Percentiles rank a stretch among this genome's conserved stretches.
phyloP scores from a whole-genome alignment of 2,797 vertebrate genomes.

The Lagodon rhomboides region DNA sequence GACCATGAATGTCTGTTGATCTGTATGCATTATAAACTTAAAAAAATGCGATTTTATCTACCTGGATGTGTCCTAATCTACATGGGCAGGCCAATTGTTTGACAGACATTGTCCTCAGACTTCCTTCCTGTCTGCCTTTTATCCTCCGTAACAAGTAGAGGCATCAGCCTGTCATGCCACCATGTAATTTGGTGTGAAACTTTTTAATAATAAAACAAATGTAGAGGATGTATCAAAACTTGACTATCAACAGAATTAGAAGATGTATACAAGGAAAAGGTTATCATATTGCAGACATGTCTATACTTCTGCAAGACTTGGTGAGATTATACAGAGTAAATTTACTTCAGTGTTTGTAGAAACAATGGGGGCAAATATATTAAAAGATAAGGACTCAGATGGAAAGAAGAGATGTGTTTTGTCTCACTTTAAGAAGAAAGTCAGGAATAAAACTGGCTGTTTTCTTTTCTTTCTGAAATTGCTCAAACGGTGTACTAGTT shows the following conservation, averaged over 20 bases:
- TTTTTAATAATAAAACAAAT: neutral
- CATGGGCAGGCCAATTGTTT: too few species aligned
- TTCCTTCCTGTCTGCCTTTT: neutral
- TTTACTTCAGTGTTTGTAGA: neutral
- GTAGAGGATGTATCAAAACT: neutral
- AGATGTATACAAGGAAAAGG: neutral
- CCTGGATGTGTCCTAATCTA: too few species aligned
- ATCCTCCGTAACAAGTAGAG: neutral
- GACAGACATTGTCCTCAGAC: neutral
- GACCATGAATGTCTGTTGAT: too few species aligned
- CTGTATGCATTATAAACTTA: too few species aligned
- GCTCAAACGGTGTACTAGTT: constrained; percentile 6
- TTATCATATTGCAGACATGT: neutral
- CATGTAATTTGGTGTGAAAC: neutral
- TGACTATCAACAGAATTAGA: too few species aligned
- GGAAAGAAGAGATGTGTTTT: neutral
- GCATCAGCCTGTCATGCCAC: neutral
- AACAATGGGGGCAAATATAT: neutral
- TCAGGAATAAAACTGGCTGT: constrained; percentile 1
- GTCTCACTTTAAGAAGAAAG: constrained; percentile 25
- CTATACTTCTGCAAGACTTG: neutral
- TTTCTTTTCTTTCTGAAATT: constrained; percentile 19
- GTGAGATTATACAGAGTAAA: neutral
- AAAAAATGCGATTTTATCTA: too few species aligned
- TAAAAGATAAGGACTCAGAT: neutral